Evolutionary conservation across 2,888 invertebrate species (phyloP).

Genomic region (Tryphoninae sp.): DNA sequence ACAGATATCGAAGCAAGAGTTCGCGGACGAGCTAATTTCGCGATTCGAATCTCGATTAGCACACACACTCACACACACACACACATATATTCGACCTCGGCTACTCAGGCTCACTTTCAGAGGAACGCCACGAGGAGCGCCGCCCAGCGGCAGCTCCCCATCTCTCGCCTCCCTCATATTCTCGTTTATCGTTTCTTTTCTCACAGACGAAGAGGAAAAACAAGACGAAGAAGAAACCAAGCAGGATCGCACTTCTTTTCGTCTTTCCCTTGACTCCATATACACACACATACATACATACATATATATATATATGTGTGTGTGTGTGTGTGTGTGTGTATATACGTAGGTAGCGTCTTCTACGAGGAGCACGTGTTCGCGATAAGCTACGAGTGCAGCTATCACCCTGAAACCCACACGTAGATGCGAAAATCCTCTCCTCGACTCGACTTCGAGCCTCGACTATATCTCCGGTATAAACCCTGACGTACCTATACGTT

Average conservation of each 20-base stretch:
- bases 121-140: background rate
- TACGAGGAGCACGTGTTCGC: constrained; percentile 32
- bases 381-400: constrained; percentile 36
- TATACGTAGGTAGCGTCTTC: constrained; percentile 23
- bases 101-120: constrained; percentile 30
- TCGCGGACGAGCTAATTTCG: constrained; percentile 70
- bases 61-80: constrained; percentile 45
- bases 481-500: constrained; percentile 2
- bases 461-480: background rate
- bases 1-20: constrained; percentile 24
- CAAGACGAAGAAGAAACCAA: background rate
- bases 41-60: constrained; percentile 72
- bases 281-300: background rate
- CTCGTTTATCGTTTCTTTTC: constrained; percentile 47
- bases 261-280: background rate
- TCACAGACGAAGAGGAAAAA: constrained; percentile 9
- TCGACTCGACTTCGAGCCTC: background rate
- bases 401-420: constrained; percentile 21
- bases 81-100: constrained; percentile 29
- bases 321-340: too few relatives aligned
- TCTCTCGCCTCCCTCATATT: constrained; percentile 48
- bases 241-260: constrained; percentile 14
- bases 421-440: constrained; percentile 11
- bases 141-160: constrained; percentile 50
- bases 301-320: background rate